These are phyloP conservation scores for Lysiphlebus fabarum DNA, from an alignment of 1,140 invertebrate genomes.

Conservation along the genomic window DNA sequence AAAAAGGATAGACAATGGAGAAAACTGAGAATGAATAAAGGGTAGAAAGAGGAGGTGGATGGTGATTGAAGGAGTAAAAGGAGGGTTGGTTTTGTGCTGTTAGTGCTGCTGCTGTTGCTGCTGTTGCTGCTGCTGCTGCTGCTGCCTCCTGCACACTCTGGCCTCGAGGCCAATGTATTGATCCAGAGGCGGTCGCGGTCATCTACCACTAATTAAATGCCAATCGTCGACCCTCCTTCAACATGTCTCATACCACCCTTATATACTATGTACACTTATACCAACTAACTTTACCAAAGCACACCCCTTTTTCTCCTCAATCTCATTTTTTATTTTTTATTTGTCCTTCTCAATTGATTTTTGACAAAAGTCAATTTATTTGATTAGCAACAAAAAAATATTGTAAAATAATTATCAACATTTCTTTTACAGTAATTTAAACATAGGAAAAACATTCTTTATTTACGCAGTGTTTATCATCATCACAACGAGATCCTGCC, in stretches of 20 bases:
- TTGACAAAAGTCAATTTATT: too few species aligned
- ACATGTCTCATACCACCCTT: conserved; percentile 19
- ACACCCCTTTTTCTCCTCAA: too few species aligned
- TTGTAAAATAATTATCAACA: too few species aligned
- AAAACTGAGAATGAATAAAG: conserved; percentile 14
- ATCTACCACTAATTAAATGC: conserved; percentile 56
- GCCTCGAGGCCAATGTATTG: conserved; percentile 48
- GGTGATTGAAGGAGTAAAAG: conserved; percentile 29
- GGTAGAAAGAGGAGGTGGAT: conserved; percentile 19
- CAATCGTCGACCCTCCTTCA: conserved; percentile 50
- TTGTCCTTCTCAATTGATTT: too few species aligned
- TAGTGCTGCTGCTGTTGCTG: not conserved
- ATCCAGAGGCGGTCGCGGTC: conserved; percentile 53
- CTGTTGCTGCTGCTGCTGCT: conserved; percentile 18
- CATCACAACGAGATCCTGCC: too few species aligned
- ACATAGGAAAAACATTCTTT: too few species aligned
- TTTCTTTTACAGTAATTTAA: too few species aligned
- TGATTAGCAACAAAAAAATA: too few species aligned
- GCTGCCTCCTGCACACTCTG: conserved; percentile 52
- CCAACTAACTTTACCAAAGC: too few species aligned
- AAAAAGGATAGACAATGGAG: conserved; percentile 26
- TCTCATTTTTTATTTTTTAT: too few species aligned
- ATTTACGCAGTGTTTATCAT: too few species aligned
- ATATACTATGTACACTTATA: too few species aligned
- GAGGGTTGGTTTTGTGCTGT: conserved; percentile 9